Evolutionary conservation across 37 sponge, comb jelly and placozoan genomes (phyloP).

Genomic region (Theonella swinhoei): DNA sequence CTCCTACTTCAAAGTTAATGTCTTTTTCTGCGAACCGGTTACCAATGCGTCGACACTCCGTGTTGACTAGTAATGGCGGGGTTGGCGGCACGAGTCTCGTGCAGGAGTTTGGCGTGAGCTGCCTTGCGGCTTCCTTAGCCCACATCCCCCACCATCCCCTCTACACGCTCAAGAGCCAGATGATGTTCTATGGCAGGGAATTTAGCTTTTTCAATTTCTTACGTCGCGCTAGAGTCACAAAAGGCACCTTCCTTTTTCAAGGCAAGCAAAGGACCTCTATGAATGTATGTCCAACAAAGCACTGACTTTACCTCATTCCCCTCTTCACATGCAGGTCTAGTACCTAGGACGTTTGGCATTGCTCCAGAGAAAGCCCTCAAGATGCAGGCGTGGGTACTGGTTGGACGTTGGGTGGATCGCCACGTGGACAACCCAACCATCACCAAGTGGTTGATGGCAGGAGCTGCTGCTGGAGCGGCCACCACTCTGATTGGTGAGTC

Average conservation of each 20-base stretch:
- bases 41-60: neutral
- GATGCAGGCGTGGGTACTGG: conserved; percentile 78
- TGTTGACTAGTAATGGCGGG: neutral
- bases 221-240: neutral
- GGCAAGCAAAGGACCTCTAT: conserved; percentile 32
- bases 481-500: conserved; percentile 76
- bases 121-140: conserved; percentile 53
- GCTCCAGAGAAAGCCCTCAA: conserved; percentile 95
- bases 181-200: conserved; percentile 79
- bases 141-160: conserved; percentile 88
- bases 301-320: neutral
- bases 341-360: conserved; percentile 74
- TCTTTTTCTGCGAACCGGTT: no score
- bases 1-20: neutral
- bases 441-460: conserved; percentile 72
- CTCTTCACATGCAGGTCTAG: conserved; percentile 53
- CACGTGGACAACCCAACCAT: conserved; percentile 20
- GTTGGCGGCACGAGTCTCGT: neutral
- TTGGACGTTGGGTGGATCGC: conserved; percentile 52
- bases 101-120: conserved; percentile 58
- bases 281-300: neutral
- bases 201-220: conserved; percentile 54
- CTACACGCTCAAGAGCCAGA: conserved; percentile 91
- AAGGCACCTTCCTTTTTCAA: conserved; percentile 66
- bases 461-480: conserved; percentile 77